Base-by-base conservation (phyloP, 2,113 vertebrate species). In the Cephalopholis sonnerati region DNA sequence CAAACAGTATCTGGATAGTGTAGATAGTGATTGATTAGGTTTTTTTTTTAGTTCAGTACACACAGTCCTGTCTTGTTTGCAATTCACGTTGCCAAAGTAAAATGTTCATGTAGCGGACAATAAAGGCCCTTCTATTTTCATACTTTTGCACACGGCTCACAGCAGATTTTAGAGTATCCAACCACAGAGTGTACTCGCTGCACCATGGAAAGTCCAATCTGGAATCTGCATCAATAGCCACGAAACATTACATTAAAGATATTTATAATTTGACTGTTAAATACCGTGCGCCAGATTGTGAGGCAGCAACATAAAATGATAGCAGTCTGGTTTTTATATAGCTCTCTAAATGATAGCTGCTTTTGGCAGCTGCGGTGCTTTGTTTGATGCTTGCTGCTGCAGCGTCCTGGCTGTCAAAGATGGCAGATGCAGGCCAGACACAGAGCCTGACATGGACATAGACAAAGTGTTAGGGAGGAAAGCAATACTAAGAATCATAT, bases 361-460 rank as follows among this genome's bases (percentile, higher is more conserved):
- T 72, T 44, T 53, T 83, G 67, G 65, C 70, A 80, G 69, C 79
- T 77, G 74, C 64, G 41, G 63, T 9, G 77, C 74, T 74, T 69
- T 83, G 65, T 67, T 48, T 64, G 61, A 55, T 67, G 57, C 58
- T 11, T 62, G 32, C 74, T 68, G 24, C 76, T 83, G 89, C 54
- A 77, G 69, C 10, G 61, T 63, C 41, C 70, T 6, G 82, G 57
- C 67, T 80, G 61, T 72, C 74, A 67, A 48, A 77, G 57, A 63
- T 4, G 18, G 78, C 70, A 87, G 87, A 89, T 72, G 69, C 29
- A 39, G 61, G 66, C 24, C 85, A 82, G 76, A 77, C 65, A 53
- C 57, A 53, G 25, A 69, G 44, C 32, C 57, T 15, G 81, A 81
- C 63, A 51, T 36, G 54, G 69, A 36, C 12, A 77, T 25, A 32